A percentile compares a stretch with the other conserved stretches of the same genome.
These are phyloP conservation scores for Chrysochloris asiatica DNA, from an alignment of 2,113 vertebrate species.

Conservation along the genomic window DNA sequence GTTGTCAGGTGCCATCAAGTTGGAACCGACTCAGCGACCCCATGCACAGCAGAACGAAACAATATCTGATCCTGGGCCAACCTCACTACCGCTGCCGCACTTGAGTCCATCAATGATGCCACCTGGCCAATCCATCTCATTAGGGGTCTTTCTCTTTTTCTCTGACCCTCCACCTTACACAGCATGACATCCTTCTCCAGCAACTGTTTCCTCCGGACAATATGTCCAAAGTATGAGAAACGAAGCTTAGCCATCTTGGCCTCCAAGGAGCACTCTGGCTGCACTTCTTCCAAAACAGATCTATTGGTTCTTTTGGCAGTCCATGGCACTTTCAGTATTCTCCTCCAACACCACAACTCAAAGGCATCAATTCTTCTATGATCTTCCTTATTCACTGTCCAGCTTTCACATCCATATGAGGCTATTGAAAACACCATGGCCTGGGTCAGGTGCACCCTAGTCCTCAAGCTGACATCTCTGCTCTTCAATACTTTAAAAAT, in stretches of 20 bases:
- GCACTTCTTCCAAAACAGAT: not conserved
- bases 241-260: not conserved
- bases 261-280: not conserved
- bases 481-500: no score
- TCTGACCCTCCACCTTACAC: not conserved
- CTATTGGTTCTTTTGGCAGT: not conserved
- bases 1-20: no score
- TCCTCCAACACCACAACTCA: not conserved
- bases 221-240: not conserved
- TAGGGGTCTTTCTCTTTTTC: not conserved
- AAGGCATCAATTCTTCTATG: not conserved
- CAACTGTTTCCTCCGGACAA: not conserved
- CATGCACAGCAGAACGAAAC: not conserved
- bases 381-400: not conserved
- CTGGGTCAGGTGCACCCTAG: not conserved
- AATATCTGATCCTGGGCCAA: not conserved
- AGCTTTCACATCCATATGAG: not conserved
- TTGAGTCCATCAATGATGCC: no score
- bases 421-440: not conserved
- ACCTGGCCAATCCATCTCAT: not conserved
- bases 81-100: not conserved
- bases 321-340: not conserved
- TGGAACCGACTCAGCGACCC: not conserved
- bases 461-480: not conserved
- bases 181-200: not conserved